These are phyloP conservation scores for Taphrorychus bicolor DNA, from an alignment of 2,888 invertebrate genomes.

Conservation along the genomic window DNA sequence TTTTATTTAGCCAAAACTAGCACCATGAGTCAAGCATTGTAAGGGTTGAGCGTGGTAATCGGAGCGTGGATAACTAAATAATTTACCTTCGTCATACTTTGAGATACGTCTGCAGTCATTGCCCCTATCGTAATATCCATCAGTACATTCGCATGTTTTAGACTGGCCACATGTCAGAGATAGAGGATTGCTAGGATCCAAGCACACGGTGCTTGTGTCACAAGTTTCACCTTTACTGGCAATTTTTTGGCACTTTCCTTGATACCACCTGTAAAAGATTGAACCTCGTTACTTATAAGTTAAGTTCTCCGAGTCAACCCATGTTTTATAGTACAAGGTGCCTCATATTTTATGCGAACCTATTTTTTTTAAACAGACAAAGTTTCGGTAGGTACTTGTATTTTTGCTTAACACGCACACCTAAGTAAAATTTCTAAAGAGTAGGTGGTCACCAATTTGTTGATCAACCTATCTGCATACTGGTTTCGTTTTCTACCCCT, in stretches of 20 bases:
- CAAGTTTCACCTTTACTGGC: conserved; percentile 44
- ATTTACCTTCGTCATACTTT: conserved; percentile 20
- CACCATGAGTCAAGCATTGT: background rate
- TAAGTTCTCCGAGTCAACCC: background rate
- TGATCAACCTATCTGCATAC: too few relatives aligned
- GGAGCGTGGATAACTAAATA: background rate
- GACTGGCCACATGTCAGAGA: conserved; percentile 40
- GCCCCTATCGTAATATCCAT: conserved; percentile 45
- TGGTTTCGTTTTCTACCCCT: too few relatives aligned
- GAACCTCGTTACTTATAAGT: background rate
- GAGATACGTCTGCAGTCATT: conserved; percentile 45
- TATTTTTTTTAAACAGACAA: background rate
- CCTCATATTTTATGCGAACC: background rate
- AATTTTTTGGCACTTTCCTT: conserved; percentile 45
- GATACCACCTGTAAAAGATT: conserved; percentile 43
- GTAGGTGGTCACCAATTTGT: too few relatives aligned
- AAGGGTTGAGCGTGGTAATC: background rate
- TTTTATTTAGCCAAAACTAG: background rate
- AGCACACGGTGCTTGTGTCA: conserved; percentile 42
- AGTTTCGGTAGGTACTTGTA: too few relatives aligned
- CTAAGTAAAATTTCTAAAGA: too few relatives aligned
- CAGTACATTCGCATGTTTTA: conserved; percentile 41
- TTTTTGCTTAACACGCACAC: too few relatives aligned
- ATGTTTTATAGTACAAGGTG: background rate
- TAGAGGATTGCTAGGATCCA: conserved; percentile 44